Percentiles rank a stretch among this genome's conserved stretches.
phyloP scores from a whole-genome alignment of 2,113 vertebrate genomes.

The Etia nguti region DNA sequence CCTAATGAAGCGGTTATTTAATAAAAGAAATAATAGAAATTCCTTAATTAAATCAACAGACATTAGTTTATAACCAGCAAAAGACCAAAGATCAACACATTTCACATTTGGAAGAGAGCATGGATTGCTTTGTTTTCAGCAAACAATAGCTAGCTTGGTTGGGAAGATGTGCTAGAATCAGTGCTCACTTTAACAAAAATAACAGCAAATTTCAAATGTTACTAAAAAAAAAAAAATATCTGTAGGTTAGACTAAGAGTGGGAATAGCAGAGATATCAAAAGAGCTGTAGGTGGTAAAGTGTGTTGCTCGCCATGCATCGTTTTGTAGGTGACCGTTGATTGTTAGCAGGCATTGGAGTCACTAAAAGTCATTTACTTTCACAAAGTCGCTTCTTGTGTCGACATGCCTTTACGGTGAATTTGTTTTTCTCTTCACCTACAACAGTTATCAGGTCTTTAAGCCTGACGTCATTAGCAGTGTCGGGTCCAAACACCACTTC shows the following conservation, averaged over 20 bases:
- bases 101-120: not conserved
- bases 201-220: not conserved
- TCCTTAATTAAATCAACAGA: not conserved
- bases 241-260: not conserved
- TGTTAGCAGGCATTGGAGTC: not conserved
- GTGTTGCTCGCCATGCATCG: not conserved
- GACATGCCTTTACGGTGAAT: rapidly evolving
- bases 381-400: not conserved
- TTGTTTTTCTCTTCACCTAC: not conserved
- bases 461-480: not conserved
- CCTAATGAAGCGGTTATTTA: too few relatives aligned
- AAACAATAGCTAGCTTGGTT: not conserved
- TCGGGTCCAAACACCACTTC: rapidly evolving
- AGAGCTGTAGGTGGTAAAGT: not conserved
- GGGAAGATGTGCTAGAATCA: not conserved
- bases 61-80: not conserved
- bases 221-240: not conserved
- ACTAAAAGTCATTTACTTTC: not conserved
- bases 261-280: not conserved
- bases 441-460: not conserved
- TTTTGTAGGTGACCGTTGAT: not conserved
- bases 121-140: not conserved
- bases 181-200: not conserved
- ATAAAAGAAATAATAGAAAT: too few relatives aligned
- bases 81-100: not conserved